A percentile compares a stretch with the other conserved stretches of the same genome.
phyloP scores from a whole-genome alignment of 2,797 vertebrate genomes.

The Phyllotis vaccarum region DNA sequence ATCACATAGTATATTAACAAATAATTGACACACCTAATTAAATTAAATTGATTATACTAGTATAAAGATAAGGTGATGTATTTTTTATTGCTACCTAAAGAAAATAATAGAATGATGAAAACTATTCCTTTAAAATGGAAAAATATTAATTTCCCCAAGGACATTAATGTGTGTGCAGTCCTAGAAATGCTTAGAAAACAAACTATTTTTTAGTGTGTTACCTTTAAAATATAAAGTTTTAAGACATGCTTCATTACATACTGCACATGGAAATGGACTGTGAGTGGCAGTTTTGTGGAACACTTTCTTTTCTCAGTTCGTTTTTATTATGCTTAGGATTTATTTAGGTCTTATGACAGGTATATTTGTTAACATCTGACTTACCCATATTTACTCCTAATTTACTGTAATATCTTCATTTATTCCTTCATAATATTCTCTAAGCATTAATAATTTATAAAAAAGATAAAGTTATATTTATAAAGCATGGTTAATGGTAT shows the following conservation, averaged over 20 bases:
- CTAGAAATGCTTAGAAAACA: neutral
- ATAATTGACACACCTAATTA: neutral
- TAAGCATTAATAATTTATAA: slow-evolving; percentile 62
- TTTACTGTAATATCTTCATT: slow-evolving; percentile 55
- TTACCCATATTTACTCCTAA: slow-evolving; percentile 7
- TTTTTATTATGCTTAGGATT: slow-evolving; percentile 64
- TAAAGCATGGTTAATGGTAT: slow-evolving; percentile 24
- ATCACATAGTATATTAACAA: neutral
- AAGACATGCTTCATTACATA: neutral
- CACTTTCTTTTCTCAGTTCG: neutral
- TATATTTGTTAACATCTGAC: slow-evolving; percentile 43
- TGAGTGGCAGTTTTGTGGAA: neutral
- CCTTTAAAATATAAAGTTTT: slow-evolving; percentile 35
- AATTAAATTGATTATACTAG: neutral
- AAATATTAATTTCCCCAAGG: neutral
- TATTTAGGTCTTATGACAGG: slow-evolving; percentile 51
- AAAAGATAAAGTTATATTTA: slow-evolving; percentile 50
- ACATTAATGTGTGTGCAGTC: neutral
- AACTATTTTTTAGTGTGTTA: neutral
- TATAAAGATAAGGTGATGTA: neutral
- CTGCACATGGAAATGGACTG: neutral
- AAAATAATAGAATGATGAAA: slow-evolving; percentile 19
- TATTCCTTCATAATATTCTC: slow-evolving; percentile 23
- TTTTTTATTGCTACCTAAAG: neutral
- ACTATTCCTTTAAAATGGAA: slow-evolving; percentile 13